A percentile compares a stretch with the other conserved stretches of the same genome.
These are phyloP conservation scores for Thereva unica DNA, from an alignment of 2,888 invertebrate genomes.

Conservation along the genomic window DNA sequence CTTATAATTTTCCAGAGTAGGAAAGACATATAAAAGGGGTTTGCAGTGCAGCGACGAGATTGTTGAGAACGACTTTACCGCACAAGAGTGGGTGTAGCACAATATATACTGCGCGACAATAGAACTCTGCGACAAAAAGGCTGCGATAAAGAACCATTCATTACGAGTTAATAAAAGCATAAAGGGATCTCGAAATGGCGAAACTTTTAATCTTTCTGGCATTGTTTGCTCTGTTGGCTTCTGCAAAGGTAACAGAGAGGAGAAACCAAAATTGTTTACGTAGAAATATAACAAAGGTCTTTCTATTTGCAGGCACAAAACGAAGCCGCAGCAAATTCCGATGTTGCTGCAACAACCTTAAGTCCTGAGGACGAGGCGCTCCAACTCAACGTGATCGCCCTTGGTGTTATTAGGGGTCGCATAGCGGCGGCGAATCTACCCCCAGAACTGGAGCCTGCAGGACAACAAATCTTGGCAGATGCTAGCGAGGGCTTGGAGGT, in stretches of 20 bases:
- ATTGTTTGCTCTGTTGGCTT: slow-evolving; percentile 15
- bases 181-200: slow-evolving; percentile 11
- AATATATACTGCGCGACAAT: not conserved
- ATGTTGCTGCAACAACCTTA: slow-evolving; percentile 7
- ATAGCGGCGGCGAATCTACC: slow-evolving; percentile 19
- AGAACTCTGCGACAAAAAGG: not conserved
- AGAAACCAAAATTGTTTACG: not conserved
- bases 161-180: not conserved
- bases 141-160: not conserved
- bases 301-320: slow-evolving; percentile 13
- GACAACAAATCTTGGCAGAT: slow-evolving; percentile 25
- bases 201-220: slow-evolving; percentile 18
- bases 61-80: too few species aligned
- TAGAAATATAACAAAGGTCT: not conserved
- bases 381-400: slow-evolving; percentile 10
- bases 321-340: not conserved
- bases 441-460: slow-evolving; percentile 8
- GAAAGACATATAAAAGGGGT: too few species aligned
- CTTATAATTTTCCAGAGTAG: too few species aligned
- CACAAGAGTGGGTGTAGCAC: too few species aligned
- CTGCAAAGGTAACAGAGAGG: slow-evolving; percentile 12
- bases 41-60: too few species aligned
- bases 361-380: slow-evolving; percentile 13
- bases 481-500: slow-evolving; percentile 10
- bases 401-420: slow-evolving; percentile 4